Base-by-base conservation (phyloP, 2,888 invertebrate genomes). In the Linyphia triangularis region DNA sequence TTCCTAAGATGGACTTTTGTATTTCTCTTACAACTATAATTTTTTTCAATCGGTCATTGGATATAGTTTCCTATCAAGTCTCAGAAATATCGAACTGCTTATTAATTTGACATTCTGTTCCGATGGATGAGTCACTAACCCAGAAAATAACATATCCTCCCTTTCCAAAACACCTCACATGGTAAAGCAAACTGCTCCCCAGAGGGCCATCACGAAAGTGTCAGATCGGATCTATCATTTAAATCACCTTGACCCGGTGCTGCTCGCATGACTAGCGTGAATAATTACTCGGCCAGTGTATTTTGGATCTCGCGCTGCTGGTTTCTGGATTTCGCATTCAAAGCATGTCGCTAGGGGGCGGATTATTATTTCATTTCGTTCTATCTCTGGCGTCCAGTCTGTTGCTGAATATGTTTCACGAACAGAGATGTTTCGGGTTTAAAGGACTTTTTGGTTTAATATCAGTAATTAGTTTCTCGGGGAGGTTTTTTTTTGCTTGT, bases 201-300 rank as follows among this genome's bases (percentile, higher is more conserved):
- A 43, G 70, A 22, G 43, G 43, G 28, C 26, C 51, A 51, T 51
- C 51, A 51, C 51, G 2, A 9, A 7, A 16, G 13, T 1, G 61
- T 13, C 43, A 6, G 43, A 40, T 51, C 5, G 13, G 43, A 70
- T 70, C 43, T 43, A n/a, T 77, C 61, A 61, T n/a, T 77, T 37
- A 33, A 77, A 77, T 63, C 63, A 77, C 77, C 77, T 77, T 77
- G 77, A 77, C 77, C 61, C 40, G 4, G 33, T 33, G 30, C 33
- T 33, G 19, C 4, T 13, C 24, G 37, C 61, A 16, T 77, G 40
- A 37, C 22, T 22, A 26, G 73, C 26, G 28, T 77, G 22, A 63
- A 33, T 33, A 40, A 43, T 70, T 43, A 72, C 16, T n/a, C n/a
- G 37, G 33, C 13, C 13, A 10, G 9, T 33, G 16, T 51, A 51